Base-by-base conservation (phyloP, 2,113 vertebrate genomes). In the Mormyrus iriodes region DNA sequence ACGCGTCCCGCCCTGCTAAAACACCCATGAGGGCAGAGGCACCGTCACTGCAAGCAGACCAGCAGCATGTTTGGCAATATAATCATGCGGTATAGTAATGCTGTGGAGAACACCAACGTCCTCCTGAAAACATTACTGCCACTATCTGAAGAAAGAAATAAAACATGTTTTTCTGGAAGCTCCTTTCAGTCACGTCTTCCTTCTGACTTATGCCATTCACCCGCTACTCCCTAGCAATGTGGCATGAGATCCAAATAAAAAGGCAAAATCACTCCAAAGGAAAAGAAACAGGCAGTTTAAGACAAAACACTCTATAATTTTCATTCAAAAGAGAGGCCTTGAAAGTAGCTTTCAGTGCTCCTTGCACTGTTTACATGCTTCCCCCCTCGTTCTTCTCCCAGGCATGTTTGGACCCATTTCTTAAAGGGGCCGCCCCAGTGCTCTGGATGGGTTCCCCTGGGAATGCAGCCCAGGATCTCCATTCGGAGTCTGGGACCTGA, bases 221-320 rank as follows among this genome's bases (percentile, higher is more conserved):
- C n/a, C 44, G 44, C 44, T 51, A 48, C 15, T 85, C n/a, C 83
- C 48, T 17, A 51, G 13, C 27, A 86, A 86, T 1, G 15, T n/a
- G 51, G 27, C 85, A 39, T 55, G 49, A 27, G n/a, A 86, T 53
- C 51, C 51, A 53, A 52, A 86, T 24, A 19, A 86, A 52, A 53
- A 21, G 27, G 85, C 49, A 55, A 24, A 44, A 31, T 86, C 51
- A 55, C 51, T 55, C 13, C 27, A 55, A 86, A 86, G 48, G 49
- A 27, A 35, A 55, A 53, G 51, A 35, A 55, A 35, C 46, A 15
- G 51, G 51, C 48, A 53, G 49, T 86, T 86, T 86, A 86, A 87
- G 86, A 87, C 53, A 86, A 52, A 86, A 51, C 27, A 24, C 49
- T 86, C 85, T 86, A 27, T 65, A 46, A 87, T 87, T 61, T 58